Percentiles rank a stretch among this genome's conserved stretches.
Evolutionary conservation across 2,113 vertebrate genomes (phyloP).

Genomic region (Sarotherodon lohbergeri): DNA sequence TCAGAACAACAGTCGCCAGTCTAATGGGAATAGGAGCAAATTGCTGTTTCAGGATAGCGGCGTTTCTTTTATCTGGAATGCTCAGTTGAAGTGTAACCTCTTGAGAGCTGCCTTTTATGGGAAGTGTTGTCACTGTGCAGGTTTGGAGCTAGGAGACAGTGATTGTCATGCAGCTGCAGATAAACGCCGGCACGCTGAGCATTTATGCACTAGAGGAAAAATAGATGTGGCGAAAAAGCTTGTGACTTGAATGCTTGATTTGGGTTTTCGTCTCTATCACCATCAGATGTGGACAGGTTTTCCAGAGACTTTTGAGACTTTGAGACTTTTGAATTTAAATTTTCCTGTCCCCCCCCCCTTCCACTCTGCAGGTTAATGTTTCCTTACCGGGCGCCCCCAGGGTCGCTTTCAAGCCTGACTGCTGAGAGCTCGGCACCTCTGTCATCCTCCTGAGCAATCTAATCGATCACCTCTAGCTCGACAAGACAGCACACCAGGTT

Average conservation of each 20-base stretch:
- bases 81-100: slow-evolving; percentile 5
- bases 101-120: neutral
- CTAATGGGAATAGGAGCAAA: slow-evolving; percentile 28
- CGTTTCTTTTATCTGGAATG: slow-evolving; percentile 2
- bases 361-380: slow-evolving; percentile 62
- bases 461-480: slow-evolving; percentile 12
- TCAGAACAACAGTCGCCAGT: slow-evolving; percentile 10
- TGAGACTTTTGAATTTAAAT: neutral
- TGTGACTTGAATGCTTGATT: slow-evolving; percentile 1
- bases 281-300: neutral
- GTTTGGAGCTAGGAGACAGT: neutral
- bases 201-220: neutral
- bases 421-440: slow-evolving; percentile 28
- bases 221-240: neutral
- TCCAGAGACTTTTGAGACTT: neutral
- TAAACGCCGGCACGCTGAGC: neutral
- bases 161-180: slow-evolving; percentile 14
- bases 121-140: neutral
- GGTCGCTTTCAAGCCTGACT: slow-evolving; percentile 58
- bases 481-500: slow-evolving; percentile 28
- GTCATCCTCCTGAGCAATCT: slow-evolving; percentile 48
- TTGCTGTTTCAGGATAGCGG: neutral
- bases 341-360: neutral
- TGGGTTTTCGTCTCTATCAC: neutral
- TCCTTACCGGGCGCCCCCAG: slow-evolving; percentile 42